Percentiles rank a stretch among this genome's conserved stretches.
Evolutionary conservation across 2,888 invertebrate genomes (phyloP).

Genomic region (Romanomermis culicivorax): DNA sequence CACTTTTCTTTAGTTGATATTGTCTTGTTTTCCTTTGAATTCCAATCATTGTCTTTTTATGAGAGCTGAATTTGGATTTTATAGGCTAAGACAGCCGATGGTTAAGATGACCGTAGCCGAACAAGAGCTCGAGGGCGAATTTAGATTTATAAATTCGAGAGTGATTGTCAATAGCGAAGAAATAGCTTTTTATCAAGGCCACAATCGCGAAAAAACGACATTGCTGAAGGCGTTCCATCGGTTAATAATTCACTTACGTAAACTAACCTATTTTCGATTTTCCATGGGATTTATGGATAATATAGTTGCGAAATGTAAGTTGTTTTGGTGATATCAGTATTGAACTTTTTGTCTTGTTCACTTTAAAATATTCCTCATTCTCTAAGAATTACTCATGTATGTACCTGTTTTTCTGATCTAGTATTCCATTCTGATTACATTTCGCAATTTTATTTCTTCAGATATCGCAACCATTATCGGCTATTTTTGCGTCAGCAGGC

Average conservation of each 20-base stretch:
- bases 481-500: slow-evolving; percentile 76
- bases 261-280: slow-evolving; percentile 35
- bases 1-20: too few species aligned
- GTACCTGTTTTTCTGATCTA: too few species aligned
- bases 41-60: too few species aligned
- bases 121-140: slow-evolving; percentile 71
- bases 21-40: too few species aligned
- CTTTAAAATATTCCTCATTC: too few species aligned
- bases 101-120: slow-evolving; percentile 86
- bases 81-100: slow-evolving; percentile 35
- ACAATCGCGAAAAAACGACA: slow-evolving; percentile 62
- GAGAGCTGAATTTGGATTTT: background rate
- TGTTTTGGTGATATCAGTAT: slow-evolving; percentile 3
- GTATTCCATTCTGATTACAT: too few species aligned
- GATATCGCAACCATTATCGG: slow-evolving; percentile 82
- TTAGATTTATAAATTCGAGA: slow-evolving; percentile 73
- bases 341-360: slow-evolving; percentile 10
- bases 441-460: too few species aligned
- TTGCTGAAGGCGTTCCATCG: slow-evolving; percentile 68
- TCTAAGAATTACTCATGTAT: too few species aligned
- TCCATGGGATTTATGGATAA: slow-evolving; percentile 86
- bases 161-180: slow-evolving; percentile 86
- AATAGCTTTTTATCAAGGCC: slow-evolving; percentile 92
- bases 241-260: slow-evolving; percentile 36
- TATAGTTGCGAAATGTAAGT: slow-evolving; percentile 60